Conservation (phyloP, 2,888 invertebrate species). For the Macaria liturata region DNA sequence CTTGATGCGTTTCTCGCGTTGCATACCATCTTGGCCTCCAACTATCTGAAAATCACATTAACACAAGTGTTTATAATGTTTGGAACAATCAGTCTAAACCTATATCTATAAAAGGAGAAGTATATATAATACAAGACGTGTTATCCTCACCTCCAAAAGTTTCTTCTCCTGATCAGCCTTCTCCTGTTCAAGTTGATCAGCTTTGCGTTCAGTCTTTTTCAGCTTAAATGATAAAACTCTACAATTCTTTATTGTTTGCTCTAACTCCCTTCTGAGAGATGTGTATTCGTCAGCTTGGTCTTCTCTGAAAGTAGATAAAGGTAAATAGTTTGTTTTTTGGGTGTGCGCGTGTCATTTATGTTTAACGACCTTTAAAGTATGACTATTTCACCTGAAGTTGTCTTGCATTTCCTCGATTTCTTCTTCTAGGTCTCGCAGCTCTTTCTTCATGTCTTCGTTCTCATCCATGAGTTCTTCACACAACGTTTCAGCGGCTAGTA, state of each 20-base stretch:
- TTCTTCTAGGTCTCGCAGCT: conserved; percentile 95
- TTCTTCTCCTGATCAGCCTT: conserved; percentile 89
- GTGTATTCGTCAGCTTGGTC: conserved; percentile 99
- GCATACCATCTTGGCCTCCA: conserved; percentile 84
- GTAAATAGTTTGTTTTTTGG: background rate
- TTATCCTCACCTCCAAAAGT: conserved; percentile 76
- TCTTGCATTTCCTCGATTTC: conserved; percentile 99
- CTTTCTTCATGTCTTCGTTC: conserved; percentile 96
- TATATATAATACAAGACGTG: background rate
- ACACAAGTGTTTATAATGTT: too few species aligned
- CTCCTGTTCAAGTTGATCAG: conserved; percentile 94
- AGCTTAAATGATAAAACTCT: conserved; percentile 98
- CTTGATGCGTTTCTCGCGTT: conserved; percentile 87
- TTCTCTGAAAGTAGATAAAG: conserved; percentile 83
- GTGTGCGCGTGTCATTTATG: background rate
- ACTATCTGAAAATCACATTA: conserved; percentile 58
- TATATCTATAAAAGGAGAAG: background rate
- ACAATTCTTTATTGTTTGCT: conserved; percentile 98
- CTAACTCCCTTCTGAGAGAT: conserved; percentile 96
- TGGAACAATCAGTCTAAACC: too few species aligned
- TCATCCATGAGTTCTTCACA: conserved; percentile 98
- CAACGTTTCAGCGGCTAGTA: conserved; percentile 94
- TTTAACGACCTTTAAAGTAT: background rate
- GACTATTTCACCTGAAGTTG: conserved; percentile 87
- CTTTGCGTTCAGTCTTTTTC: conserved; percentile 95